phyloP scores from a whole-genome alignment of 2,888 invertebrate species.

The Parnassius orleans region DNA sequence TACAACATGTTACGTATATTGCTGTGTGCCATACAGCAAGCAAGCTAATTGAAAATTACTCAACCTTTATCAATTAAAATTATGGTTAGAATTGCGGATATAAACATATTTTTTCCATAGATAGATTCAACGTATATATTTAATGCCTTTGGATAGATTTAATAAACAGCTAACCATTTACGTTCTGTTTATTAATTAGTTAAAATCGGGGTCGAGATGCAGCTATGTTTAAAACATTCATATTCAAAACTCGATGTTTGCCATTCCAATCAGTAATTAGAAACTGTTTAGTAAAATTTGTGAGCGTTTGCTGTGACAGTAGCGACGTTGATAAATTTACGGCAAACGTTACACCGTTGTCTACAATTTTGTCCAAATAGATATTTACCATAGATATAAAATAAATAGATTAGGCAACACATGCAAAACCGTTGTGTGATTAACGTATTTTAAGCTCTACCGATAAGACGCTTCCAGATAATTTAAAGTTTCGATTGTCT shows the following conservation, averaged over 20 bases:
- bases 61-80: too few relatives aligned
- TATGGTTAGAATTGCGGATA: too few relatives aligned
- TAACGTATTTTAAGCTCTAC: slow-evolving; percentile 2
- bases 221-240: slow-evolving; percentile 20
- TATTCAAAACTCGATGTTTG: slow-evolving; percentile 31
- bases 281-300: slow-evolving; percentile 34
- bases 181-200: slow-evolving; percentile 25
- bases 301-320: slow-evolving; percentile 37
- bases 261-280: slow-evolving; percentile 47
- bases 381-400: slow-evolving; percentile 34
- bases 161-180: slow-evolving; percentile 16
- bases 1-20: too few relatives aligned
- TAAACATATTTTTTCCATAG: too few relatives aligned
- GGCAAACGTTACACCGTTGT: slow-evolving; percentile 35
- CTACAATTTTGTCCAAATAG: slow-evolving; percentile 39
- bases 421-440: slow-evolving; percentile 3
- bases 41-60: too few relatives aligned
- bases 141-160: not conserved
- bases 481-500: slow-evolving; percentile 27
- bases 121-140: too few relatives aligned
- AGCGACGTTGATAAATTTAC: slow-evolving; percentile 65
- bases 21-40: too few relatives aligned
- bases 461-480: slow-evolving; percentile 7
- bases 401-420: slow-evolving; percentile 35
- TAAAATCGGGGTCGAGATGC: slow-evolving; percentile 16